A percentile compares a stretch with the other conserved stretches of the same genome.
Conservation (phyloP, 2,797 vertebrate species). For the Thaleichthys pacificus region DNA sequence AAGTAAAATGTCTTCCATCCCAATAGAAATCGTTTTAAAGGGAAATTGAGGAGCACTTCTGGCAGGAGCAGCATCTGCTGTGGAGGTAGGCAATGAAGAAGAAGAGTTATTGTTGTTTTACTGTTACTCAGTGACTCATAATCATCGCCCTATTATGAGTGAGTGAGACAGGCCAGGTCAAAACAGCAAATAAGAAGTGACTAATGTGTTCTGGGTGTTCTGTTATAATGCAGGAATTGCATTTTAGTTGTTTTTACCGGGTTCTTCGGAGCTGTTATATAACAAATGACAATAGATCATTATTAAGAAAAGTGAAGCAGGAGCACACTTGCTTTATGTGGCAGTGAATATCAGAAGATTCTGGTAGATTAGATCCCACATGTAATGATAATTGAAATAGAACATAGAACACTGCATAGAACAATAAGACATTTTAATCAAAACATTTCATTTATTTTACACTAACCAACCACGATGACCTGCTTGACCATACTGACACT, state of each 20-base stretch:
- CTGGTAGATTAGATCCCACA: too few relatives aligned
- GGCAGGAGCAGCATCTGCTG: background rate
- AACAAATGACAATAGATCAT: background rate
- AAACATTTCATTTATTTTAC: too few relatives aligned
- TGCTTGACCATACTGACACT: too few relatives aligned
- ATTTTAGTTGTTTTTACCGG: background rate
- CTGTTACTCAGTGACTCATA: background rate
- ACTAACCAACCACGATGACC: too few relatives aligned
- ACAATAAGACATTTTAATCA: too few relatives aligned
- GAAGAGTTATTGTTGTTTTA: background rate
- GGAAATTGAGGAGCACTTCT: background rate
- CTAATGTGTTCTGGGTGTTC: background rate
- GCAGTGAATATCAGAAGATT: too few relatives aligned
- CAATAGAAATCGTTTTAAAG: conserved; percentile 20
- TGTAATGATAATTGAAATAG: too few relatives aligned
- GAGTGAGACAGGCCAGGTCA: background rate
- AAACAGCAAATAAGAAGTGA: background rate
- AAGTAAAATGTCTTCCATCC: conserved; percentile 11
- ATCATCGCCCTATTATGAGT: background rate
- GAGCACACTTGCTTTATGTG: too few relatives aligned
- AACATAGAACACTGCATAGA: too few relatives aligned
- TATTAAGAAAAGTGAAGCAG: too few relatives aligned
- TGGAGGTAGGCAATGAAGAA: background rate
- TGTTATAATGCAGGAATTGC: background rate
- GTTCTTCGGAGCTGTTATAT: background rate